Evolutionary conservation across 2,888 invertebrate genomes (phyloP).

Genomic region (Euplagia quadripunctaria): DNA sequence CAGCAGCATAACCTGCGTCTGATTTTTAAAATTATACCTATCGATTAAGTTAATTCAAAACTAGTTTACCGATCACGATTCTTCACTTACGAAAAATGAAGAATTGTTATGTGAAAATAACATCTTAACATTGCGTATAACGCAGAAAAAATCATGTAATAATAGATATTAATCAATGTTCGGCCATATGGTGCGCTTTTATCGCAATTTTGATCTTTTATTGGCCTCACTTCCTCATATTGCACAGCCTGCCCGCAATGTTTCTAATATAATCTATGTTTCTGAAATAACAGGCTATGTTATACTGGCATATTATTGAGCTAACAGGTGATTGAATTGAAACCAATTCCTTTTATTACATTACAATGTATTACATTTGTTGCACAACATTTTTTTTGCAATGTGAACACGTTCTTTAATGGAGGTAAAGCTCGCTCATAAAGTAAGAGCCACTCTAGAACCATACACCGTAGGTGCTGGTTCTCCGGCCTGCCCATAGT

Average conservation of each 20-base stretch:
- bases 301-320: conserved; percentile 6
- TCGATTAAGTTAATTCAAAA: conserved; percentile 39
- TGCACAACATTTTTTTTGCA: neutral
- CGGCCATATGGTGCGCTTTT: conserved; percentile 41
- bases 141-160: conserved; percentile 50
- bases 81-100: conserved; percentile 19
- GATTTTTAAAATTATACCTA: conserved; percentile 7
- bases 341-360: conserved; percentile 6
- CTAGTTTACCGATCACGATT: conserved; percentile 50
- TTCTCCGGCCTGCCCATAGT: neutral
- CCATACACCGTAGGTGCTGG: neutral
- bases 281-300: conserved; percentile 17
- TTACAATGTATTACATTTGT: conserved; percentile 3
- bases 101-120: conserved; percentile 42
- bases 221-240: conserved; percentile 46
- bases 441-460: neutral
- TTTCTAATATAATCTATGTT: conserved; percentile 10
- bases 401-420: neutral
- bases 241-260: conserved; percentile 25
- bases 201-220: conserved; percentile 44
- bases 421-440: neutral
- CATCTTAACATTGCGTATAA: conserved; percentile 43
- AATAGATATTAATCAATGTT: conserved; percentile 42
- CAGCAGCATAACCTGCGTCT: conserved; percentile 20
- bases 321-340: conserved; percentile 18